Evolutionary conservation across 2,888 invertebrate genomes (phyloP), one percentile per base, ranked within the genome.

Genomic region (Lycocerus yunnanus): DNA sequence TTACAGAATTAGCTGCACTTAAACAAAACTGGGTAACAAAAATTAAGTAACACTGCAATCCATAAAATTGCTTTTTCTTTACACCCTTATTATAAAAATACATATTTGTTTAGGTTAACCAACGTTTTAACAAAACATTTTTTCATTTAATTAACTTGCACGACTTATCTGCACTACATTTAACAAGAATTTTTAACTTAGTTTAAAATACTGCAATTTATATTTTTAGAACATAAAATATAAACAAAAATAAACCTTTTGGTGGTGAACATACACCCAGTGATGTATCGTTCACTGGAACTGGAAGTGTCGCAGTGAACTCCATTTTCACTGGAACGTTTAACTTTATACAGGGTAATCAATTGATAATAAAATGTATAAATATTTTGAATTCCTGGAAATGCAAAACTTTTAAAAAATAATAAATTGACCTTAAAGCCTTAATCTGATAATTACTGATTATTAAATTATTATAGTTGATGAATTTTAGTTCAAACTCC

Each of bases 1-100:
- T 79, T 69, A 77, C 65, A 14, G 73, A 73, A 63, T 63, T 63
- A 18, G 18, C 61, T 20, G 13, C 59, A 63, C 61, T 18, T 18
- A 63, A 63, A 63, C 61, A 16, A 9, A 63, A 63, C 16, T 63
- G 61, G 13, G 20, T 18, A 11, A 63, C 20, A 1, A 63, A 63
- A 18, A 63, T 15, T 8, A 63, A 61, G 13, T 18, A 13, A 18
- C 61, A 61, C 15, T 16, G 13, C 61, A 15, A 63, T 18, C 18
- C 20, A 20, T 18, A 63, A 63, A 63, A 63, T 63, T 63, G 61
- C 61, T 63, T 63, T 63, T 63, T 63, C 20, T 63, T 63, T 20
- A 63, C 61, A 20, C 61, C 61, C 20, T 63, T 63, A 8, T 16
- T 18, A 20, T 8, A 63, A 63, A 63, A 63, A 63, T 63, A 63